Evolutionary conservation across 2,113 vertebrate genomes (phyloP), one percentile per base, ranked within the genome.

Genomic region (Corapipo altera): DNA sequence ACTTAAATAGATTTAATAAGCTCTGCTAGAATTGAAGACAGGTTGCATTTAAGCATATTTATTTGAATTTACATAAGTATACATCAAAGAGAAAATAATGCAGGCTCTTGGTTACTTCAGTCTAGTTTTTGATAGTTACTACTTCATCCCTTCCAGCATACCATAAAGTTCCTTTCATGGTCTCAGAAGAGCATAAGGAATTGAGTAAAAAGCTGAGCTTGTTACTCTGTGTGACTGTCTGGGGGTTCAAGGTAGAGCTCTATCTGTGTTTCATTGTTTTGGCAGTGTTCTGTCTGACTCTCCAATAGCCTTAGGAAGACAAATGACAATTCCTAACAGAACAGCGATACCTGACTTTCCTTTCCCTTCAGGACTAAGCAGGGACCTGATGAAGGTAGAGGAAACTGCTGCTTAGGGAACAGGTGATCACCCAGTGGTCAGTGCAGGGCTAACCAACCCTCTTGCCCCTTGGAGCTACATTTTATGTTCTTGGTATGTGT

Each of bases 41-140:
- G 73, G 86, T 88, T 92, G 44, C 66, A 85, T 96, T 97, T 95
- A 94, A 81, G 81, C 23, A 3, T 92, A 87, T 92, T 89, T 91
- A 89, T 91, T 94, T 93, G 70, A 89, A 92, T 96, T 94, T 96
- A 92, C 88, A 89, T 97, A 93, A 92, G 62, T 83, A 92, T 84
- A 82, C 71, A 95, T 96, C 91, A 95, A 78, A 91, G 49, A 75
- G 27, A 93, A 96, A 94, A 84, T 79, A 81, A 78, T 30, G 37
- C 46, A 84, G 21, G 18, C 41, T 93, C 86, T 88, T 71, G n/a
- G 82, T 94, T 91, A 84, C 57, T 95, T 91, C 79, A 76, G 83
- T 93, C 62, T 87, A 55, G 54, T 58, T 95, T 95, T 91, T 91
- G 91, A 55, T 88, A 90, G 93, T 65, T 96, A 89, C 95, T 94